phyloP scores from a whole-genome alignment of 2,888 invertebrate genomes.

The Rhopalosiphum nymphaeae region DNA sequence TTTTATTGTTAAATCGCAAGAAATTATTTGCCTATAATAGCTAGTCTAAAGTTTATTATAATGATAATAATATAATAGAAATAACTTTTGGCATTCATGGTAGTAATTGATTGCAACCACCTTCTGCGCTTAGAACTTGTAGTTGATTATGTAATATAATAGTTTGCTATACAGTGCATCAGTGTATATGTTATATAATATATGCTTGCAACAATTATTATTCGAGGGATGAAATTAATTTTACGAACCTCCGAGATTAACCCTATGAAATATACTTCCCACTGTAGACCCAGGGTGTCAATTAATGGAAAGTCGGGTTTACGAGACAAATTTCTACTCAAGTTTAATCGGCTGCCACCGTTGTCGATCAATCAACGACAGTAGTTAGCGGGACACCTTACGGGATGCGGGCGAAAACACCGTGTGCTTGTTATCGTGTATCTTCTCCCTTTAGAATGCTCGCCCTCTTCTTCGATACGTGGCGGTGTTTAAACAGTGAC shows the following conservation, averaged over 20 bases:
- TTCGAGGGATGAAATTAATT: constrained; percentile 33
- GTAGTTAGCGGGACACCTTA: background rate
- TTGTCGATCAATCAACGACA: constrained; percentile 57
- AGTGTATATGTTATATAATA: background rate
- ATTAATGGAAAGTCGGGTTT: constrained; percentile 50
- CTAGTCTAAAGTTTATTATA: background rate
- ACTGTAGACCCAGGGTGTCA: constrained; percentile 13
- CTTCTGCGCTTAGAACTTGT: background rate
- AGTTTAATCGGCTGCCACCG: constrained; percentile 41
- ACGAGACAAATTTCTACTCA: constrained; percentile 55
- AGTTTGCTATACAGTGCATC: background rate
- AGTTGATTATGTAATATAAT: background rate
- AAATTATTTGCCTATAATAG: background rate
- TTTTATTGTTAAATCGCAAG: background rate
- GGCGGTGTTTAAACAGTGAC: background rate
- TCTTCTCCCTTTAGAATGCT: background rate
- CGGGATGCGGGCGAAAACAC: constrained; percentile 29
- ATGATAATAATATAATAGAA: background rate
- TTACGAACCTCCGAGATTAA: constrained; percentile 14
- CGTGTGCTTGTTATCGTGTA: constrained; percentile 37
- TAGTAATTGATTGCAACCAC: background rate
- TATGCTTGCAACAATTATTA: background rate
- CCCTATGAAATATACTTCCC: constrained; percentile 15
- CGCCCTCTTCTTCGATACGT: background rate
- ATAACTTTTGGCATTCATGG: background rate